Percentiles rank a stretch among this genome's conserved stretches.
These are phyloP conservation scores for Ormyrus labotus DNA, from an alignment of 2,888 invertebrate genomes.

Conservation along the genomic window DNA sequence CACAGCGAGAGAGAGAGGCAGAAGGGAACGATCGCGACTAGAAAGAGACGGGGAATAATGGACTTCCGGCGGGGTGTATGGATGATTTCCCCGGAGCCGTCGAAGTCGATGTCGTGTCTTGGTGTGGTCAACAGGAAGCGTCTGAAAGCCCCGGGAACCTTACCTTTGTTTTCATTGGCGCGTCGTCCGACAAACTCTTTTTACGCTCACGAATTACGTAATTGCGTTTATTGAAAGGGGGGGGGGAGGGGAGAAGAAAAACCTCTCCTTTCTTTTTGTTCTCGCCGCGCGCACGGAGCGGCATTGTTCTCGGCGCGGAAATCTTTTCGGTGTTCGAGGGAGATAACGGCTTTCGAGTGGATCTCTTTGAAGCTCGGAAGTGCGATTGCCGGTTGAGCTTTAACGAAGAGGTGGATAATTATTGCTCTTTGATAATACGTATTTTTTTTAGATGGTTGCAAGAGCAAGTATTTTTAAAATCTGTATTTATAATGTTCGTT, in stretches of 20 bases:
- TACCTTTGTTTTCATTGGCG: constrained; percentile 66
- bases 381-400: too few species aligned
- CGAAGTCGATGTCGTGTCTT: not conserved
- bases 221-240: constrained; percentile 43
- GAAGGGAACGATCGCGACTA: not conserved
- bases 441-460: too few species aligned
- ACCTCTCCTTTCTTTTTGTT: constrained; percentile 16
- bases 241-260: constrained; percentile 25
- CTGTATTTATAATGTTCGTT: too few species aligned
- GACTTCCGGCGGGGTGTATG: constrained; percentile 42
- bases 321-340: not conserved
- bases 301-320: constrained; percentile 16
- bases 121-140: constrained; percentile 63
- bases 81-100: constrained; percentile 46
- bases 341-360: not conserved
- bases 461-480: too few species aligned
- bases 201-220: constrained; percentile 51
- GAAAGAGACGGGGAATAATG: constrained; percentile 38
- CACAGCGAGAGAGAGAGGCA: not conserved
- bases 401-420: too few species aligned
- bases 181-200: constrained; percentile 61
- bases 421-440: too few species aligned
- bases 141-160: constrained; percentile 63
- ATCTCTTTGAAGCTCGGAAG: too few species aligned
- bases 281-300: not conserved